Conservation (phyloP, 92 coral and sea anemone species). For the Parazoanthus swiftii region DNA sequence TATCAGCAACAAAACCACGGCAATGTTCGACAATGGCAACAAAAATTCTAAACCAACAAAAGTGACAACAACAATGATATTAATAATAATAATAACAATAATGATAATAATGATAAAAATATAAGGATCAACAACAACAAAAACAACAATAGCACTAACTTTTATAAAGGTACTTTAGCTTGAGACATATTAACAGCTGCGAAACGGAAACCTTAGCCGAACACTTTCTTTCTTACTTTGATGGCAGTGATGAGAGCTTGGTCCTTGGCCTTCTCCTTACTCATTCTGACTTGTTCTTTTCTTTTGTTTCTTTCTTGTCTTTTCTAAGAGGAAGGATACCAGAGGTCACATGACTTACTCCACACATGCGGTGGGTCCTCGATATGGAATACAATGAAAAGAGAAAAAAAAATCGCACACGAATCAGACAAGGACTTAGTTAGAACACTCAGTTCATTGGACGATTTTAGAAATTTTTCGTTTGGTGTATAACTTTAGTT, state of each 20-base stretch:
- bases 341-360: not conserved
- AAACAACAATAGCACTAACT: not conserved
- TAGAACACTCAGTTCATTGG: too few relatives aligned
- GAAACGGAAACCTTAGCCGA: not conserved
- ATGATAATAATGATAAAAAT: not conserved
- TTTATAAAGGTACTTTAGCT: not conserved
- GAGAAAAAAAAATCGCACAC: too few relatives aligned
- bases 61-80: not conserved
- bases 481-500: too few relatives aligned
- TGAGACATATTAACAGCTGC: not conserved
- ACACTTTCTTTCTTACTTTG: conserved; percentile 44
- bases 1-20: too few relatives aligned
- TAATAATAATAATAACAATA: not conserved
- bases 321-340: conserved; percentile 50
- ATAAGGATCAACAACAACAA: not conserved
- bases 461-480: too few relatives aligned
- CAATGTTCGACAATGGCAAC: too few relatives aligned
- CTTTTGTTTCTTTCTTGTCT: conserved; percentile 77
- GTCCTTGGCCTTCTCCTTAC: conserved; percentile 54
- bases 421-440: too few relatives aligned
- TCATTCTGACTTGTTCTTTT: conserved; percentile 68
- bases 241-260: conserved; percentile 73
- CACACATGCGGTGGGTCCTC: too few relatives aligned
- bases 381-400: too few relatives aligned
- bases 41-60: too few relatives aligned